Percentiles rank a stretch among this genome's conserved stretches.
phyloP scores from a whole-genome alignment of 2,797 vertebrate genomes.

The Arctocebus calabarensis region DNA sequence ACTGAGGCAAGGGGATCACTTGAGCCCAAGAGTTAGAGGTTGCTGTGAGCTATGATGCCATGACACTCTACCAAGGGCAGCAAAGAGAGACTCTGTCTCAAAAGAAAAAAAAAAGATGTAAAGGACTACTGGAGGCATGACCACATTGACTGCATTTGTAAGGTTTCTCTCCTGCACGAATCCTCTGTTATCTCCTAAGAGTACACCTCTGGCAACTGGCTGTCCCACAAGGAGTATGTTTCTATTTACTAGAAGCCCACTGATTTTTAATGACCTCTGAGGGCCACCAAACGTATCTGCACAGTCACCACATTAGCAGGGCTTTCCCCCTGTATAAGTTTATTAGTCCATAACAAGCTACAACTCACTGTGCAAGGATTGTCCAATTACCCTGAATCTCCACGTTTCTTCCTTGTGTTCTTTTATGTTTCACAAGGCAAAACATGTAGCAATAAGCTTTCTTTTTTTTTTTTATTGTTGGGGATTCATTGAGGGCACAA shows the following conservation, averaged over 20 bases:
- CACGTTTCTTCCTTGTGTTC: not conserved
- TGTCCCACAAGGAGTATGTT: not conserved
- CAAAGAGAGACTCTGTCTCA: no score
- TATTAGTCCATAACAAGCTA: slow-evolving; percentile 29
- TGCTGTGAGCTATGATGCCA: no score
- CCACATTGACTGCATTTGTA: not conserved
- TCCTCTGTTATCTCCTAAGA: not conserved
- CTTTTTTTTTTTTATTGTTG: no score
- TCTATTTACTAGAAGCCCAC: slow-evolving; percentile 3
- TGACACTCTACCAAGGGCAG: no score
- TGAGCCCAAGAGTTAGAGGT: no score
- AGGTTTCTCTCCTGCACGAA: not conserved
- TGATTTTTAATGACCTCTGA: slow-evolving; percentile 44
- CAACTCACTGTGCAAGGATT: not conserved
- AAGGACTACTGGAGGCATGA: not conserved
- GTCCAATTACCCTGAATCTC: not conserved
- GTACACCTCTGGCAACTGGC: not conserved
- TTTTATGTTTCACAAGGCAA: slow-evolving; percentile 43
- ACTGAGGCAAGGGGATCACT: no score
- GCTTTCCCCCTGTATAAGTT: slow-evolving; percentile 26
- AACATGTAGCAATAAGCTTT: slow-evolving; percentile 50
- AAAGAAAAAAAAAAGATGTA: not conserved
- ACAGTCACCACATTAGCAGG: not conserved
- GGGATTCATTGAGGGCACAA: no score
- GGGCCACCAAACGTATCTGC: not conserved